These are phyloP conservation scores for Drosophila cardini DNA, from an alignment of 1,140 invertebrate genomes.

Conservation along the genomic window DNA sequence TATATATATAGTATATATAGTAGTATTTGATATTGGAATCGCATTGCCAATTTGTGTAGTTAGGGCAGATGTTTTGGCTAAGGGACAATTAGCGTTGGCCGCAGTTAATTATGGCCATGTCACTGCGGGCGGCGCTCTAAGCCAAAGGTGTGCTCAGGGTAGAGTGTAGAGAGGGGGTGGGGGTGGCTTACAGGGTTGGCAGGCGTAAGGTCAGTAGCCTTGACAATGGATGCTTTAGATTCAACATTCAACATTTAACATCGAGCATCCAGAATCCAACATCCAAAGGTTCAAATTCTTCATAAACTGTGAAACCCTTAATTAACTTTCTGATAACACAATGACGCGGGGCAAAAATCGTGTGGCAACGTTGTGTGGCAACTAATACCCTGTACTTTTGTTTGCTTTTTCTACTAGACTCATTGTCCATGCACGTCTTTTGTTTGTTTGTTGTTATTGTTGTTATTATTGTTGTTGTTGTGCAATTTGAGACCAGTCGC, in stretches of 20 bases:
- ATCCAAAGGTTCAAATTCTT: conserved; percentile 55
- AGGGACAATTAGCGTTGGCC: conserved; percentile 64
- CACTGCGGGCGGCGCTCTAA: conserved; percentile 54
- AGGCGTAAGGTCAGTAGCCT: neutral
- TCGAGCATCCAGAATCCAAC: conserved; percentile 3
- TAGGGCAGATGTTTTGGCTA: conserved; percentile 30
- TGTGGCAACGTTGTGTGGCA: neutral
- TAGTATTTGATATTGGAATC: neutral
- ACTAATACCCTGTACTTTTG: conserved; percentile 46
- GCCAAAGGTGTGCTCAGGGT: conserved; percentile 13
- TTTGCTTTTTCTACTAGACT: conserved; percentile 7
- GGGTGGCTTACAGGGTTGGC: neutral
- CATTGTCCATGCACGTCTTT: conserved; percentile 19
- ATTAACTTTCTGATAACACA: conserved; percentile 64
- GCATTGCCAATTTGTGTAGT: conserved; percentile 8
- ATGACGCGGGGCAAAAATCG: neutral
- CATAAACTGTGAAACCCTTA: conserved; percentile 76
- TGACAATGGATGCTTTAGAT: neutral
- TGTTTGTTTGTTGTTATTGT: conserved; percentile 12
- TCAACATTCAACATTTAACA: no score
- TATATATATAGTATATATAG: neutral
- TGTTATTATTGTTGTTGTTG: conserved; percentile 33
- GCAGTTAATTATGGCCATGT: conserved; percentile 71
- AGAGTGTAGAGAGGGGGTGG: neutral
- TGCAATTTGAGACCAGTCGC: conserved; percentile 56